A percentile compares a stretch with the other conserved stretches of the same genome.
Evolutionary conservation across 2,888 invertebrate species (phyloP).

Genomic region (Notodonta ziczac): DNA sequence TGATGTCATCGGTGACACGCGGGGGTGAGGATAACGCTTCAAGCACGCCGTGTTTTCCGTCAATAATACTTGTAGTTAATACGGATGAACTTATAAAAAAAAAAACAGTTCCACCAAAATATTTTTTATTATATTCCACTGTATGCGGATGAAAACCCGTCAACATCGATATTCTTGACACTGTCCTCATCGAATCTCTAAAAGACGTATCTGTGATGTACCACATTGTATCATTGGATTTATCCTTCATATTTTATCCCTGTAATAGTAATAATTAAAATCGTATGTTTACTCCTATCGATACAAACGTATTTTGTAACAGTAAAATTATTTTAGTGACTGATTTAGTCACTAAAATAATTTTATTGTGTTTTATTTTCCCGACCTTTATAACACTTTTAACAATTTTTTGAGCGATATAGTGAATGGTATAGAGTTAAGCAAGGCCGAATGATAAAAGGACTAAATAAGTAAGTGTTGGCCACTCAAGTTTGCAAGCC

Average conservation of each 20-base stretch:
- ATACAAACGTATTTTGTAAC: slow-evolving; percentile 29
- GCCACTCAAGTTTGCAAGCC: too few species aligned
- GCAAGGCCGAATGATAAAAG: too few species aligned
- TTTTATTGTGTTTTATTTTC: too few species aligned
- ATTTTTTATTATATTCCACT: too few species aligned
- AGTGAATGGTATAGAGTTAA: neutral
- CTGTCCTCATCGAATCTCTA: slow-evolving; percentile 39
- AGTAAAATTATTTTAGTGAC: slow-evolving; percentile 32
- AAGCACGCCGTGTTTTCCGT: too few species aligned
- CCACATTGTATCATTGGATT: slow-evolving; percentile 34
- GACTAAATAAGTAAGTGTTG: too few species aligned
- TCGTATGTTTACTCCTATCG: slow-evolving; percentile 12
- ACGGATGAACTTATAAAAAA: too few species aligned
- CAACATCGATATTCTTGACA: neutral
- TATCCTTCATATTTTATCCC: slow-evolving; percentile 35
- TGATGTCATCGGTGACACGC: too few species aligned
- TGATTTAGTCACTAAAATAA: slow-evolving; percentile 25
- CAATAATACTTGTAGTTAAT: too few species aligned
- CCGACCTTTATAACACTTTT: neutral
- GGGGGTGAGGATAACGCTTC: too few species aligned
- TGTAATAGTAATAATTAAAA: neutral
- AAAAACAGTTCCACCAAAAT: too few species aligned
- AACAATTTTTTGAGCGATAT: neutral
- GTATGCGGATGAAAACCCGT: too few species aligned
- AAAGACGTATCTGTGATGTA: slow-evolving; percentile 47